Base-by-base conservation (phyloP, 2,113 vertebrate species). In the Eleginops maclovinus region DNA sequence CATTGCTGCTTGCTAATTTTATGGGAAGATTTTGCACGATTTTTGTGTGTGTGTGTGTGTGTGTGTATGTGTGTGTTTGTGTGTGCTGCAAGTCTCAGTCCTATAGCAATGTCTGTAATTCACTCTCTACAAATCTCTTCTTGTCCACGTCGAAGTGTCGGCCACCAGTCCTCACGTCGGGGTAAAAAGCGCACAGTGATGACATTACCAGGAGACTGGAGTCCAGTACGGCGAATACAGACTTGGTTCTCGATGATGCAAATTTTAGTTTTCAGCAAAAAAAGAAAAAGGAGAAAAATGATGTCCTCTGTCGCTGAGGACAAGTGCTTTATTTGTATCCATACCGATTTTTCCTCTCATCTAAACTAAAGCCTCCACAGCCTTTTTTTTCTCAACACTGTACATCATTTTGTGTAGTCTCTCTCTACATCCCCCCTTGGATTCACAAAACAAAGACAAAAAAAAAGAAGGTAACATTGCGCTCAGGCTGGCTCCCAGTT, bases 311-410 rank as follows among this genome's bases (percentile, higher is more conserved):
- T 90, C 58, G 55, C 75, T 53, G 79, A 92, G 93, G 91, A 94
- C 93, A 94, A 95, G 94, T 95, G 94, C 94, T 95, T 94, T 89
- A 85, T 92, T 92, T 90, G 85, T 88, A 92, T 91, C 89, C 88
- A 88, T 83, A 87, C 84, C 75, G 81, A 89, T 89, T 75, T 88
- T 87, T 85, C 79, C 81, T 81, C 74, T 83, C 75, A 41, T 88
- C 82, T 92, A 75, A 81, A 81, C 87, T 82, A 89, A 83, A 84
- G 86, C 81, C 84, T 88, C 85, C 85, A 54, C 77, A 87, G 78
- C 82, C 77, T 82, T 88, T 90, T 87, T 62, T n/a, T n/a, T 21
- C 2, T 5, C 89, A 89, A 88, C 86, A 88, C 89, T 93, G 92
- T 93, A 92, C 91, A 92, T 85, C 79, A 77, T 87, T 82, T 87